phyloP scores from a whole-genome alignment of 2,797 vertebrate genomes.

The Spea hammondii region DNA sequence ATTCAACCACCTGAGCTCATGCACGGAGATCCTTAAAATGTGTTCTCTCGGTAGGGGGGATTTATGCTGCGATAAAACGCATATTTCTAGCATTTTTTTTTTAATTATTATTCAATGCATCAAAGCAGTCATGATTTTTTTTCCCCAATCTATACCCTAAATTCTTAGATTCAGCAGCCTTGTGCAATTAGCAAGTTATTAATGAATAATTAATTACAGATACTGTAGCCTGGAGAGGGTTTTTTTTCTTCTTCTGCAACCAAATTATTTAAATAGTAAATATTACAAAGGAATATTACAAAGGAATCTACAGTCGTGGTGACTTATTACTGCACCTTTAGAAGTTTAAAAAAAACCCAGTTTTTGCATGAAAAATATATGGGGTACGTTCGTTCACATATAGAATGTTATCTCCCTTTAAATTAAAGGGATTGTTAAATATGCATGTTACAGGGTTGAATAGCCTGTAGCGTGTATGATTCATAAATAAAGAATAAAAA shows the following conservation, averaged over 20 bases:
- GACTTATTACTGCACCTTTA: constrained; percentile 38
- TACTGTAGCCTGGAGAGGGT: constrained; percentile 83
- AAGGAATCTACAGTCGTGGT: constrained; percentile 57
- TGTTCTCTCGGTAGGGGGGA: background rate
- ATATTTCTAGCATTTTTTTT: constrained; percentile 58
- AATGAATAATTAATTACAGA: constrained; percentile 91
- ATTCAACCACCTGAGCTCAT: background rate
- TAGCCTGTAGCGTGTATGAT: too few relatives aligned
- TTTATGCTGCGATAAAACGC: constrained; percentile 56
- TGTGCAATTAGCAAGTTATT: constrained; percentile 89
- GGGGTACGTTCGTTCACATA: background rate
- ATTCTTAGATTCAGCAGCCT: constrained; percentile 55
- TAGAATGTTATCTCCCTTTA: background rate
- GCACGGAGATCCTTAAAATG: background rate
- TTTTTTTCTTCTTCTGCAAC: constrained; percentile 63
- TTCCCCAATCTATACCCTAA: constrained; percentile 53
- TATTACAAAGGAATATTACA: constrained; percentile 67
- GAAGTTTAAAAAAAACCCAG: constrained; percentile 36
- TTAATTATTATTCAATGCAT: constrained; percentile 61
- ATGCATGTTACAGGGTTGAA: too few relatives aligned
- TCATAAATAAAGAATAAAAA: too few relatives aligned
- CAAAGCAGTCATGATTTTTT: constrained; percentile 62
- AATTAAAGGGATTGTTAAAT: background rate
- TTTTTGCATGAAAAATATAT: background rate
- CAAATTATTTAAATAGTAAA: constrained; percentile 90